A percentile compares a stretch with the other conserved stretches of the same genome.
Evolutionary conservation across 2,113 vertebrate species (phyloP).

Genomic region (Poeciliopsis prolifica): DNA sequence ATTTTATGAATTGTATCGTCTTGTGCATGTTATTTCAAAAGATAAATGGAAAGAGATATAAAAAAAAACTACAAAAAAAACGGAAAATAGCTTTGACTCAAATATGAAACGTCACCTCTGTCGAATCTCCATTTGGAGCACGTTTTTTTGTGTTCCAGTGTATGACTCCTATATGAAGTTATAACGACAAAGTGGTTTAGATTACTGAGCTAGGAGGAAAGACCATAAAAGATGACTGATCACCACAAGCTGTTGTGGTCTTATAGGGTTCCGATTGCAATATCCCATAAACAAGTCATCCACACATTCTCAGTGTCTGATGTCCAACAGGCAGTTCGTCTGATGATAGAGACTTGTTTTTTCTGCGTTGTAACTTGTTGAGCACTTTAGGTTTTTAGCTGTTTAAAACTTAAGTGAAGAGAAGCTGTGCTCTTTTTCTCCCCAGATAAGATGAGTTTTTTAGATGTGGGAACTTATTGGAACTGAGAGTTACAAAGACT

Average conservation of each 20-base stretch:
- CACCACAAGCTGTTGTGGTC: conserved; percentile 1
- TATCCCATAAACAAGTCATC: neutral
- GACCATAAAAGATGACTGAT: conserved; percentile 20
- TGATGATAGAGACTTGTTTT: neutral
- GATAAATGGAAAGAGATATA: neutral
- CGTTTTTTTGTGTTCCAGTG: conserved; percentile 20
- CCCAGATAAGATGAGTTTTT: conserved; percentile 46
- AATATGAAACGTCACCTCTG: neutral
- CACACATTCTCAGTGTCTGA: neutral
- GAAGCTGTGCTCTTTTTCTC: conserved; percentile 21
- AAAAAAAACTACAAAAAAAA: neutral
- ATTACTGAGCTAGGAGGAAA: conserved; percentile 31
- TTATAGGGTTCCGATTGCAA: conserved; percentile 4
- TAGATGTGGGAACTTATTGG: conserved; percentile 26
- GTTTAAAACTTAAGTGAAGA: neutral
- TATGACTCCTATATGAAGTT: conserved; percentile 38
- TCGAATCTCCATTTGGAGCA: neutral
- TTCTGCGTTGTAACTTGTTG: neutral
- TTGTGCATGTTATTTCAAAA: neutral
- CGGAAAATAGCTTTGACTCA: neutral
- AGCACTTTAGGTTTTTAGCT: neutral
- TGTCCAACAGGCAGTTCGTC: neutral
- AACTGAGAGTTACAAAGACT: conserved; percentile 52
- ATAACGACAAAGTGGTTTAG: conserved; percentile 21
- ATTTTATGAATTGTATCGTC: neutral